Percentiles rank a stretch among this genome's conserved stretches.
Evolutionary conservation across 2,888 invertebrate genomes (phyloP).

Genomic region (Brachyptera risi): DNA sequence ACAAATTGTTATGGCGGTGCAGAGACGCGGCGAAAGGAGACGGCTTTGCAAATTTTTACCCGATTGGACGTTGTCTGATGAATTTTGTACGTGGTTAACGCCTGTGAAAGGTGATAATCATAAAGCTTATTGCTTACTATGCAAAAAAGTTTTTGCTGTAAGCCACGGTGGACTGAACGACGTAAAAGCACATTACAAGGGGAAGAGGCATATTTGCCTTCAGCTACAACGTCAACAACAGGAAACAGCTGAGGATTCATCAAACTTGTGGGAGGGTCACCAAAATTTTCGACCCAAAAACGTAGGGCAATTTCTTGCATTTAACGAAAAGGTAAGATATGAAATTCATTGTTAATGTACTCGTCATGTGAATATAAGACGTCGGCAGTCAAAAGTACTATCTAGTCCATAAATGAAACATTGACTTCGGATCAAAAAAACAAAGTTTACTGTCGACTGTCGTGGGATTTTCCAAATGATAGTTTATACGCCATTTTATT

Average conservation of each 20-base stretch:
- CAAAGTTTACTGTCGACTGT: constrained; percentile 31
- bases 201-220: constrained; percentile 41
- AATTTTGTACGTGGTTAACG: constrained; percentile 40
- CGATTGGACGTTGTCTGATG: constrained; percentile 38
- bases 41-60: constrained; percentile 42
- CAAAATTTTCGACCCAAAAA: constrained; percentile 25
- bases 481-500: constrained; percentile 34
- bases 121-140: constrained; percentile 40
- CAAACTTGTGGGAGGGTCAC: constrained; percentile 27
- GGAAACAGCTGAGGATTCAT: constrained; percentile 29
- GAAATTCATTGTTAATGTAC: too few relatives aligned
- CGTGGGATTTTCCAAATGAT: constrained; percentile 33
- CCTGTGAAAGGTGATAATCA: constrained; percentile 40
- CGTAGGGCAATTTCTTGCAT: constrained; percentile 22
- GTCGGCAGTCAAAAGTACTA: not conserved
- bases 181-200: constrained; percentile 42
- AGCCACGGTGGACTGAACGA: constrained; percentile 41
- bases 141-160: constrained; percentile 41
- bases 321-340: constrained; percentile 30
- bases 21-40: constrained; percentile 36
- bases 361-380: too few relatives aligned
- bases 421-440: too few relatives aligned
- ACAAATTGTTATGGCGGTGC: too few relatives aligned
- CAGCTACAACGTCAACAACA: constrained; percentile 39
- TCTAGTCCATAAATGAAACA: not conserved